Percentiles rank a stretch among this genome's conserved stretches.
Evolutionary conservation across 2,113 vertebrate genomes (phyloP).

Genomic region (Strix uralensis): DNA sequence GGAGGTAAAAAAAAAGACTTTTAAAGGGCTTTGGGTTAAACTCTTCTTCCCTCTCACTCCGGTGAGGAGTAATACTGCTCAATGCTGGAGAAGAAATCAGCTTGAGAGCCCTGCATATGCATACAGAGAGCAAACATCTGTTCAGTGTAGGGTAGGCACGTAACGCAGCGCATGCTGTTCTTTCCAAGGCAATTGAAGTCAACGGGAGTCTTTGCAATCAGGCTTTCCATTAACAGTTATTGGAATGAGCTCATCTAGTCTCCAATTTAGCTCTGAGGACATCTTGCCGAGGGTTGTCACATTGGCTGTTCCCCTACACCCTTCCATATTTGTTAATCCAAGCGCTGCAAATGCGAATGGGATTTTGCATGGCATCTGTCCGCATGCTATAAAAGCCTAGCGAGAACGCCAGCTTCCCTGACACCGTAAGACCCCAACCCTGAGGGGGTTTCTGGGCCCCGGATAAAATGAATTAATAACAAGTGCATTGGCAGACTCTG

Average conservation of each 20-base stretch:
- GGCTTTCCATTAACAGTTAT: conserved; percentile 22
- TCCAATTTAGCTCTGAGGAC: conserved; percentile 45
- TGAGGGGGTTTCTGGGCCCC: neutral
- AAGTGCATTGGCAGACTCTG: neutral
- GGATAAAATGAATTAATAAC: neutral
- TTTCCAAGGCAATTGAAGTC: conserved; percentile 9
- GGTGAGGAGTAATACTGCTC: neutral
- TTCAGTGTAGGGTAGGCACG: neutral
- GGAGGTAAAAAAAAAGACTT: neutral
- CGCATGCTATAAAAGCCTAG: neutral
- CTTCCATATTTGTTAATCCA: conserved; percentile 55
- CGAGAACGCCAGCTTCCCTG: neutral
- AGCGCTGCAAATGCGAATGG: neutral
- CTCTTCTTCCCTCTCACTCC: neutral
- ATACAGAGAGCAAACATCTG: neutral
- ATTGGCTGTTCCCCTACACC: neutral
- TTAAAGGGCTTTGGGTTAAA: neutral
- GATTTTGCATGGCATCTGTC: conserved; percentile 30
- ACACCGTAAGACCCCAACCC: neutral
- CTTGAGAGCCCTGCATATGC: rapidly evolving
- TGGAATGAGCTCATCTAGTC: conserved; percentile 48
- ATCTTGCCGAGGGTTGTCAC: conserved; percentile 1
- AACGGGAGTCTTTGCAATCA: conserved; percentile 10
- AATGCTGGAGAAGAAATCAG: neutral
- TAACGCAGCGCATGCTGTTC: neutral